Evolutionary conservation across 2,113 vertebrate genomes (phyloP).

Genomic region (Hippocampus comes): DNA sequence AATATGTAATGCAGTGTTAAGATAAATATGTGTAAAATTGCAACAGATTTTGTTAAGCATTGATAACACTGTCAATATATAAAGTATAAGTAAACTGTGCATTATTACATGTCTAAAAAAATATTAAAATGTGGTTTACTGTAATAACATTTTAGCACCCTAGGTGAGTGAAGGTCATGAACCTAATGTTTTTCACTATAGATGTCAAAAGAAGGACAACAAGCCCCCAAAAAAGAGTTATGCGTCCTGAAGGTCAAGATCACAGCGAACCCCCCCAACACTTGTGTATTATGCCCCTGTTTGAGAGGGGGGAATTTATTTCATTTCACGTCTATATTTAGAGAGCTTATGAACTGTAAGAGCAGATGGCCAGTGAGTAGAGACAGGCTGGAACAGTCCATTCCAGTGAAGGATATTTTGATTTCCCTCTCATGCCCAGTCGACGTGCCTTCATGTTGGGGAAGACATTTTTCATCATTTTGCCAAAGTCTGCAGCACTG

Average conservation of each 20-base stretch:
- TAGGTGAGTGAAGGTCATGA: slow-evolving; percentile 8
- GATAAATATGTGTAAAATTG: slow-evolving; percentile 38
- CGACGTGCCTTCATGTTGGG: slow-evolving; percentile 99
- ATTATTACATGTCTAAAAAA: neutral
- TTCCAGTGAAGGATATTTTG: slow-evolving; percentile 96
- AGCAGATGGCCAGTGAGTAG: slow-evolving; percentile 73
- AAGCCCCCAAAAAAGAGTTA: slow-evolving; percentile 10
- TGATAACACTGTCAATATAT: neutral
- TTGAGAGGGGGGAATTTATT: slow-evolving; percentile 59
- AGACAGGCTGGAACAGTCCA: slow-evolving; percentile 58
- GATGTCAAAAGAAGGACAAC: slow-evolving; percentile 7
- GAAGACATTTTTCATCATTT: slow-evolving; percentile 99
- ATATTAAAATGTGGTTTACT: slow-evolving; percentile 7
- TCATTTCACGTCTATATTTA: slow-evolving; percentile 79
- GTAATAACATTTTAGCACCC: neutral
- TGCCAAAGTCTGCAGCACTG: slow-evolving; percentile 97
- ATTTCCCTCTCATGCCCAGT: slow-evolving; percentile 98
- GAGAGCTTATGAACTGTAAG: slow-evolving; percentile 70
- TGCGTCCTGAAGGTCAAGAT: slow-evolving; percentile 59
- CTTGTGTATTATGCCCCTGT: slow-evolving; percentile 53
- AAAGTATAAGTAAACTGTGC: neutral
- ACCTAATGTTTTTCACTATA: slow-evolving; percentile 2
- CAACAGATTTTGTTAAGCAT: neutral
- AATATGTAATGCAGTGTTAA: slow-evolving; percentile 89
- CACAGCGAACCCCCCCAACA: slow-evolving; percentile 40